A percentile compares a stretch with the other conserved stretches of the same genome.
Evolutionary conservation across 2,888 invertebrate genomes (phyloP).

Genomic region (Caenorhabditis japonica): DNA sequence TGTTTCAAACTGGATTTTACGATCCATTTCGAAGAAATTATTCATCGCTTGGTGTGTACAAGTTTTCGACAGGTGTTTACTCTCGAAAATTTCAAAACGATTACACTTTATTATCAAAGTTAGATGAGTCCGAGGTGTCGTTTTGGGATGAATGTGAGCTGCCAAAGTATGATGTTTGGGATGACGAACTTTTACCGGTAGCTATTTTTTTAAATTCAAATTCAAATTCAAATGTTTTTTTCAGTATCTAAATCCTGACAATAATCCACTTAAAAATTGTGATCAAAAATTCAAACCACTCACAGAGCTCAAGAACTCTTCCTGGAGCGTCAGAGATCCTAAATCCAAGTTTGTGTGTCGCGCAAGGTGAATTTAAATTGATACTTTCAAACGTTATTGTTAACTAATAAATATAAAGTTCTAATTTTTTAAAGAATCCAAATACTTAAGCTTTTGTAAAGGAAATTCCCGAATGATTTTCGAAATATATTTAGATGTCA

Average conservation of each 20-base stretch:
- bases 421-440: too few species aligned
- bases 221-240: neutral
- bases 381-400: neutral
- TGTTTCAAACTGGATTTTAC: constrained; percentile 21
- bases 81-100: constrained; percentile 7
- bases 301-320: constrained; percentile 26
- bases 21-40: constrained; percentile 1
- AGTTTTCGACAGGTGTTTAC: constrained; percentile 13
- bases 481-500: constrained; percentile 45
- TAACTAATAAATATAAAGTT: too few species aligned
- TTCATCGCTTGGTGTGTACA: constrained; percentile 15
- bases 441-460: too few species aligned
- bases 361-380: constrained; percentile 29
- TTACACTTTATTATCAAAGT: neutral
- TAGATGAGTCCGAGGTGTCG: neutral
- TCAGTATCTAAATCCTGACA: constrained; percentile 37
- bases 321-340: constrained; percentile 8
- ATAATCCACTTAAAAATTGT: constrained; percentile 27
- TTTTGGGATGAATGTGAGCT: constrained; percentile 42
- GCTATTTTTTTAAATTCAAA: constrained; percentile 1
- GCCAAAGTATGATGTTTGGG: constrained; percentile 61
- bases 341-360: constrained; percentile 20
- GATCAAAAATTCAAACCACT: constrained; percentile 24
- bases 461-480: too few species aligned
- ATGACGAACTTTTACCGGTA: constrained; percentile 46